Conservation (phyloP, 2,888 invertebrate species). For the Lucinisca nassula region DNA sequence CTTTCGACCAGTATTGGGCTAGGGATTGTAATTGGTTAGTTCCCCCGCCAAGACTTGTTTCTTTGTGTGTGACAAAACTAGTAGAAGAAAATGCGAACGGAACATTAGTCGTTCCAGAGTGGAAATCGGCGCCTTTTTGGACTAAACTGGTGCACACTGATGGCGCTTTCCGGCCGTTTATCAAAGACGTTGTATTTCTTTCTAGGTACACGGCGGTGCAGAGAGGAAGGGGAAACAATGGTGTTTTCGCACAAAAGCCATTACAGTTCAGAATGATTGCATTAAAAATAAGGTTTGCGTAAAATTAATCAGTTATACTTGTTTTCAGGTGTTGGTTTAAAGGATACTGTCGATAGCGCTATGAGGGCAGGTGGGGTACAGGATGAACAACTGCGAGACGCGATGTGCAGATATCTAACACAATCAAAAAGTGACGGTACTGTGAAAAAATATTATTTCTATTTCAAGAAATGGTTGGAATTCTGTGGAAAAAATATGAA, state of each 20-base stretch:
- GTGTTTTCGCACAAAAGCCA: not conserved
- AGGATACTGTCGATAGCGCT: not conserved
- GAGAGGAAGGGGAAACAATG: not conserved
- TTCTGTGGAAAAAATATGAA: not conserved
- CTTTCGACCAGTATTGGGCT: not conserved
- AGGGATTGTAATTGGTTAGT: not conserved
- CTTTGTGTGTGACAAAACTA: not conserved
- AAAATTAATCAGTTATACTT: not conserved
- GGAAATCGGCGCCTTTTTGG: not conserved
- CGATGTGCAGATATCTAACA: not conserved
- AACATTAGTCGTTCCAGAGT: not conserved
- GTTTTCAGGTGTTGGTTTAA: constrained; percentile 26
- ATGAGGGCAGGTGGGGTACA: not conserved
- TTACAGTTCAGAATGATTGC: not conserved
- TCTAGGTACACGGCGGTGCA: not conserved
- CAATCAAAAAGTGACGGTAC: not conserved
- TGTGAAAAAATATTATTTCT: constrained; percentile 5
- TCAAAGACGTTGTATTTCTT: not conserved
- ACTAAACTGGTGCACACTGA: not conserved
- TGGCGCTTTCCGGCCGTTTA: not conserved
- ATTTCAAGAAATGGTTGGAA: not conserved
- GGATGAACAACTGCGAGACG: not conserved
- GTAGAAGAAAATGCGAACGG: not conserved
- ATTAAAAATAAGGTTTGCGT: not conserved
- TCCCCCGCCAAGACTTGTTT: not conserved